These are phyloP conservation scores for Pogonophryne albipinna DNA, from an alignment of 2,797 vertebrate genomes.

Conservation along the genomic window DNA sequence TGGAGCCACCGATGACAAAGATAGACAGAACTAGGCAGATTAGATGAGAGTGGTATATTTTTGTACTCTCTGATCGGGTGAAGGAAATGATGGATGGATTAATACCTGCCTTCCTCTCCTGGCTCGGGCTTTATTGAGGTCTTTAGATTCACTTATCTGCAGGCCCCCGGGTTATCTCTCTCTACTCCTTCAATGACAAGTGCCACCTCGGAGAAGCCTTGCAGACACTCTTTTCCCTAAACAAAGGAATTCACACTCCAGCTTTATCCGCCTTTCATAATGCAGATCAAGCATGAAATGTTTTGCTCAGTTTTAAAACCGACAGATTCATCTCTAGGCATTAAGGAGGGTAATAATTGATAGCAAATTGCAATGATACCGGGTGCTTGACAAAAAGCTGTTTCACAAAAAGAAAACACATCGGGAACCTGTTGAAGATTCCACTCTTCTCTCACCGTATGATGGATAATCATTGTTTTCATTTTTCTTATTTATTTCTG, in stretches of 20 bases:
- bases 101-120: slow-evolving; percentile 75
- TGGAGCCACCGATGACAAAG: slow-evolving; percentile 70
- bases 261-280: slow-evolving; percentile 7
- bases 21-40: slow-evolving; percentile 70
- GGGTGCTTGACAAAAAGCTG: slow-evolving; percentile 5
- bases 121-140: slow-evolving; percentile 77
- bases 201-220: slow-evolving; percentile 66
- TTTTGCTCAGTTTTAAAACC: slow-evolving; percentile 16
- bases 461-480: slow-evolving; percentile 36
- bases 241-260: slow-evolving; percentile 47
- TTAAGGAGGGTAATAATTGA: slow-evolving; percentile 7
- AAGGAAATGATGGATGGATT: slow-evolving; percentile 83
- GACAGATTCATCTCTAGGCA: slow-evolving; percentile 5
- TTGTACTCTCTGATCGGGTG: slow-evolving; percentile 76
- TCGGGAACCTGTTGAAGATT: slow-evolving; percentile 6
- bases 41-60: slow-evolving; percentile 80
- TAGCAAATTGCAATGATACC: slow-evolving; percentile 2
- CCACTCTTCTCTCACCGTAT: slow-evolving; percentile 26
- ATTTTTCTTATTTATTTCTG: slow-evolving; percentile 62
- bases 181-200: slow-evolving; percentile 71
- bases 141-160: slow-evolving; percentile 84
- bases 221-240: slow-evolving; percentile 53
- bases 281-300: slow-evolving; percentile 17
- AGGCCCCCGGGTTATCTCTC: slow-evolving; percentile 71
- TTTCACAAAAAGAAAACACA: not conserved